These are phyloP conservation scores for Bemisia tabaci DNA, from an alignment of 1,140 invertebrate genomes.

Conservation along the genomic window DNA sequence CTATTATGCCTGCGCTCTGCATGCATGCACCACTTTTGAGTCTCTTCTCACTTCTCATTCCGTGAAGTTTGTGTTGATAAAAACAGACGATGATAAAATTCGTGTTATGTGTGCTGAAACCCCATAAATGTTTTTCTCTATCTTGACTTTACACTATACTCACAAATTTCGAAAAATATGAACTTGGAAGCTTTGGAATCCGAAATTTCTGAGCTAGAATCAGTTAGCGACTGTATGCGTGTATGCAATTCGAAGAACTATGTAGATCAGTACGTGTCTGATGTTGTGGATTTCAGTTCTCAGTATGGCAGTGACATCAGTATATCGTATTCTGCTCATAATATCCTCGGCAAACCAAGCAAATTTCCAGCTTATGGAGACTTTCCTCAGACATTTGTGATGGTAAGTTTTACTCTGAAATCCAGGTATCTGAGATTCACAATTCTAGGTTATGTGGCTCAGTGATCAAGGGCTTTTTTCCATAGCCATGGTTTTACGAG, in stretches of 20 bases:
- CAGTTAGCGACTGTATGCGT: not conserved
- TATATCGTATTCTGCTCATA: conserved; percentile 75
- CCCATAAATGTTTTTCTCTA: no score
- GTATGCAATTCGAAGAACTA: not conserved
- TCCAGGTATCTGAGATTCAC: no score
- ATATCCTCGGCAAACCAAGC: conserved; percentile 63
- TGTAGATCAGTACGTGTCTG: conserved; percentile 48
- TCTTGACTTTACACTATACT: not conserved
- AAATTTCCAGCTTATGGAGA: conserved; percentile 81
- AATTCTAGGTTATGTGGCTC: no score
- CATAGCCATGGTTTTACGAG: no score
- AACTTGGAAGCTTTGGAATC: not conserved
- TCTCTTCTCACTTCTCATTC: no score
- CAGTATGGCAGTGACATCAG: conserved; percentile 78
- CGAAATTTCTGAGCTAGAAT: not conserved
- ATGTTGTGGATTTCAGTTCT: conserved; percentile 69
- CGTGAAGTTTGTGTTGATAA: no score
- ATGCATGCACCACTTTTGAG: no score
- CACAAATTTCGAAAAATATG: not conserved
- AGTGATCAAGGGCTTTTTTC: no score
- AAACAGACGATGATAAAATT: no score
- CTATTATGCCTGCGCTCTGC: no score
- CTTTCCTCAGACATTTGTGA: conserved; percentile 74
- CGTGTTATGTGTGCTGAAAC: no score
- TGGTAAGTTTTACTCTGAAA: conserved; percentile 48